Percentiles rank a stretch among this genome's conserved stretches.
phyloP scores from a whole-genome alignment of 2,888 invertebrate species.

The Pseudoips prasinana region DNA sequence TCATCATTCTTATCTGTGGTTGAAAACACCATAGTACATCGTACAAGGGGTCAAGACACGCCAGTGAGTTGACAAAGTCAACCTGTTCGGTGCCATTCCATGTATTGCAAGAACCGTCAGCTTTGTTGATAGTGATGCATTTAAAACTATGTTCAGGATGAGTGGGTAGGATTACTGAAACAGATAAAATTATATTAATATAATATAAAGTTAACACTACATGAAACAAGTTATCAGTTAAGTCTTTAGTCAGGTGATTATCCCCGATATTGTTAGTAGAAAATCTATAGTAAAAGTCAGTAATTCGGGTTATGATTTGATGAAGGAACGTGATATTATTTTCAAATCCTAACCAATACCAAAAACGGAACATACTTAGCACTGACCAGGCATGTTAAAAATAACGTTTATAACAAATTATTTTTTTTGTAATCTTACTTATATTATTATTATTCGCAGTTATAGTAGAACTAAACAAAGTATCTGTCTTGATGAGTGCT shows the following conservation, averaged over 20 bases:
- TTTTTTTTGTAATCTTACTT: constrained; percentile 85
- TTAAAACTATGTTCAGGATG: constrained; percentile 91
- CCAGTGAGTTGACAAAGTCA: constrained; percentile 89
- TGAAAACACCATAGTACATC: constrained; percentile 97
- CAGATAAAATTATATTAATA: too few species aligned
- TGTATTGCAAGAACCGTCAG: constrained; percentile 93
- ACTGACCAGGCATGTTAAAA: too few species aligned
- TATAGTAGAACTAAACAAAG: constrained; percentile 92
- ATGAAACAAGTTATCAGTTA: too few species aligned
- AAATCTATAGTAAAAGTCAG: too few species aligned
- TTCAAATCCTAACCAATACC: too few species aligned
- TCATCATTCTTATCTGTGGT: constrained; percentile 83
- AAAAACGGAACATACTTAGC: too few species aligned
- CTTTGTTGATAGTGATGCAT: constrained; percentile 93
- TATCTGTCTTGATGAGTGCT: constrained; percentile 94
- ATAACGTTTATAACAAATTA: too few species aligned
- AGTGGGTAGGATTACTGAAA: constrained; percentile 90
- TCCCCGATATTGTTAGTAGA: too few species aligned
- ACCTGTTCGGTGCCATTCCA: constrained; percentile 92
- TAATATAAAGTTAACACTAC: too few species aligned
- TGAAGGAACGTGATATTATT: too few species aligned
- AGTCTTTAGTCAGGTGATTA: too few species aligned
- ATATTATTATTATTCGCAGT: constrained; percentile 93
- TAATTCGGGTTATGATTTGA: too few species aligned
- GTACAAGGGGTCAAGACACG: constrained; percentile 94